Evolutionary conservation across 2,888 invertebrate genomes (phyloP).

Genomic region (Oxystoma pomonae): DNA sequence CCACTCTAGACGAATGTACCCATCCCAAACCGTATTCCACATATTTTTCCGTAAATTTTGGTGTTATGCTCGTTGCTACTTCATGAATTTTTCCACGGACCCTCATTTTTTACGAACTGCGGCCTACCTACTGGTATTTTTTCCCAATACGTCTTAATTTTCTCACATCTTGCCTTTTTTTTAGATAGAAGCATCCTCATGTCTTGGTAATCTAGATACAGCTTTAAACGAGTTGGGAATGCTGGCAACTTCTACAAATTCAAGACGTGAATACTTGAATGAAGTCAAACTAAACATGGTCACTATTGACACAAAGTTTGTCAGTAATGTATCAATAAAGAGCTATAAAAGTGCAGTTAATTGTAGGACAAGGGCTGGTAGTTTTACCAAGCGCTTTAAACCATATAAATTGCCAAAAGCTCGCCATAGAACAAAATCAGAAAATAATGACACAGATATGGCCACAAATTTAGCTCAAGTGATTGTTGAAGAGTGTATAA

Average conservation of each 20-base stretch:
- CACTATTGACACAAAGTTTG: conserved; percentile 54
- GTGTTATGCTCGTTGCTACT: too few species aligned
- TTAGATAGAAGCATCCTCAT: too few species aligned
- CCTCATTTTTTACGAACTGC: too few species aligned
- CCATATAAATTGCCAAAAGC: conserved; percentile 55
- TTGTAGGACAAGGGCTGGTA: conserved; percentile 48
- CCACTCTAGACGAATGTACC: too few species aligned
- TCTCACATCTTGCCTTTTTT: too few species aligned
- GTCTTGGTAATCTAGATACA: conserved; percentile 11
- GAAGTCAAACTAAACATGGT: conserved; percentile 52
- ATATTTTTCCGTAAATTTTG: too few species aligned
- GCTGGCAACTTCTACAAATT: conserved; percentile 57
- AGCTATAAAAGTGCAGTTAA: conserved; percentile 50
- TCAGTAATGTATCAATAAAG: conserved; percentile 60
- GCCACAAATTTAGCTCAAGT: conserved; percentile 34
- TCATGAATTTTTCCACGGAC: too few species aligned
- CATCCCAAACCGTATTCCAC: too few species aligned
- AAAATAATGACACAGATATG: conserved; percentile 45
- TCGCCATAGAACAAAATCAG: conserved; percentile 60
- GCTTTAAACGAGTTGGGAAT: conserved; percentile 59
- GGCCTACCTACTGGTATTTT: too few species aligned
- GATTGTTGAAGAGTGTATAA: conserved; percentile 37
- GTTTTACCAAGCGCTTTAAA: conserved; percentile 53
- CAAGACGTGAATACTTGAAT: conserved; percentile 54
- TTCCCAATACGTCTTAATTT: too few species aligned